Evolutionary conservation across 2,888 invertebrate genomes (phyloP).

Genomic region (Heliconius cydno): DNA sequence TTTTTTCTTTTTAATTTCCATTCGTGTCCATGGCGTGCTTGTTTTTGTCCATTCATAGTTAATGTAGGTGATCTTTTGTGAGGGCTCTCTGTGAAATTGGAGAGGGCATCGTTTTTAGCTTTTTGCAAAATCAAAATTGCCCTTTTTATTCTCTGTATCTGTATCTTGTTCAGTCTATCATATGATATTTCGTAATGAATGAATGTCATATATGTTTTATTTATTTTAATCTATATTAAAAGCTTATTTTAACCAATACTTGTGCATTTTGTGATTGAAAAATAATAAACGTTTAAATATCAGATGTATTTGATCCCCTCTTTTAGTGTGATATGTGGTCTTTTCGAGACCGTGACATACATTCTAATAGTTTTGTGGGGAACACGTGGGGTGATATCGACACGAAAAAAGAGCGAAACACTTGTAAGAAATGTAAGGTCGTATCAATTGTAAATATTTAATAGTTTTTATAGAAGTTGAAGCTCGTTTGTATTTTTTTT

Average conservation of each 20-base stretch:
- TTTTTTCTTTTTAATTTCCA: slow-evolving; percentile 79
- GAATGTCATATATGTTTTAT: slow-evolving; percentile 34
- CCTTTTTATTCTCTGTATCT: slow-evolving; percentile 60
- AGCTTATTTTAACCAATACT: slow-evolving; percentile 16
- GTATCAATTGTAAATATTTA: slow-evolving; percentile 15
- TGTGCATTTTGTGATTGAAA: neutral
- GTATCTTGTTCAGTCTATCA: slow-evolving; percentile 53
- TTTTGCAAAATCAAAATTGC: slow-evolving; percentile 76
- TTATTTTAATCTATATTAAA: neutral
- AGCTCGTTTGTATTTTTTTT: neutral
- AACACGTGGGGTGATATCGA: slow-evolving; percentile 16
- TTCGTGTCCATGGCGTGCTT: slow-evolving; percentile 71
- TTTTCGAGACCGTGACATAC: slow-evolving; percentile 71
- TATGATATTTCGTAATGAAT: slow-evolving; percentile 45
- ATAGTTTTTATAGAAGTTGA: neutral
- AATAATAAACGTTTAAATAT: slow-evolving; percentile 52
- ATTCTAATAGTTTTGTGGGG: slow-evolving; percentile 71
- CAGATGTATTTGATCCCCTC: slow-evolving; percentile 58
- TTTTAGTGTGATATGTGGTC: slow-evolving; percentile 65
- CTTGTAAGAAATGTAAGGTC: slow-evolving; percentile 13
- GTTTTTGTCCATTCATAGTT: slow-evolving; percentile 81
- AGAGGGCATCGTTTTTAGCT: slow-evolving; percentile 74
- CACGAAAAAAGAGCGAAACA: slow-evolving; percentile 26
- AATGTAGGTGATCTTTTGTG: slow-evolving; percentile 81
- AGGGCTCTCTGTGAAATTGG: slow-evolving; percentile 79